Percentiles rank a stretch among this genome's conserved stretches.
Evolutionary conservation across 1,140 invertebrate species (phyloP).

Genomic region (Phortica variegata): DNA sequence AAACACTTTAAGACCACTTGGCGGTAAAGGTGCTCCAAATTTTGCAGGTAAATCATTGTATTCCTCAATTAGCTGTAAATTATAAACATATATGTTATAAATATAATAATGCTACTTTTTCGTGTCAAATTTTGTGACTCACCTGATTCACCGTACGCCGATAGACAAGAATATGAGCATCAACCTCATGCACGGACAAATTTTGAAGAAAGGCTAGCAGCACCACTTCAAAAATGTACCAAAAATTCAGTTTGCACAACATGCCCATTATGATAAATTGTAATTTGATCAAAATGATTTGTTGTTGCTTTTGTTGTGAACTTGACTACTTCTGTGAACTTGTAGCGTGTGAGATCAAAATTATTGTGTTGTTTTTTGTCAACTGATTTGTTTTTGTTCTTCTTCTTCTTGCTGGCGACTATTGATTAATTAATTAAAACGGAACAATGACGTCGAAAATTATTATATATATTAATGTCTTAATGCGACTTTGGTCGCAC

Average conservation of each 20-base stretch:
- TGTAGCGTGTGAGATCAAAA: background rate
- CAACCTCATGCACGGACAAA: constrained; percentile 21
- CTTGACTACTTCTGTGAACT: constrained; percentile 6
- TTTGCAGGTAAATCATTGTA: constrained; percentile 69
- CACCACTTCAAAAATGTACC: constrained; percentile 20
- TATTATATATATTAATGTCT: no score
- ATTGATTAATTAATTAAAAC: no score
- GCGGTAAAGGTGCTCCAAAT: constrained; percentile 66
- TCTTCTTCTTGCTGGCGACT: constrained; percentile 15
- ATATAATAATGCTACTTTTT: background rate
- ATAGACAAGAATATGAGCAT: constrained; percentile 40
- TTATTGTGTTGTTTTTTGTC: constrained; percentile 3
- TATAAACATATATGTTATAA: background rate
- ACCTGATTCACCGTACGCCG: constrained; percentile 35
- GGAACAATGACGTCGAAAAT: no score
- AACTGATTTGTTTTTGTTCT: constrained; percentile 14
- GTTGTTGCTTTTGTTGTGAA: constrained; percentile 5
- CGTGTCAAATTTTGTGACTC: constrained; percentile 3
- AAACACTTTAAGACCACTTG: constrained; percentile 65
- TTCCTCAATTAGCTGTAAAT: constrained; percentile 63
- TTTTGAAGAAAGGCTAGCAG: constrained; percentile 32
- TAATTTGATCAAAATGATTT: no score
- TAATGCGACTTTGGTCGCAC: no score
- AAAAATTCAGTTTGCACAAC: constrained; percentile 28
- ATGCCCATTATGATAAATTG: constrained; percentile 11